Conservation (phyloP, 2,888 invertebrate genomes). For the Dione juno region DNA sequence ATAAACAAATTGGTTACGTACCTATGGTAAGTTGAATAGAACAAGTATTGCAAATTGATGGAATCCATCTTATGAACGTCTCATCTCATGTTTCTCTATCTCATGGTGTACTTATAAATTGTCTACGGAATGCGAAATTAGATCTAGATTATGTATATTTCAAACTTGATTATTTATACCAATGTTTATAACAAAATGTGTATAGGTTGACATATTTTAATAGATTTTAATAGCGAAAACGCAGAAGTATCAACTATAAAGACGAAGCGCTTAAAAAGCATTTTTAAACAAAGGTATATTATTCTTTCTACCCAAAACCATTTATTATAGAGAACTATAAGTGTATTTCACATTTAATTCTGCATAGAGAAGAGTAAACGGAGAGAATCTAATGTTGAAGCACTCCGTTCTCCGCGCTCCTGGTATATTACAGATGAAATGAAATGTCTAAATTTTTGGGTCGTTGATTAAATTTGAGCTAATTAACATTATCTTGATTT, state of each 20-base stretch:
- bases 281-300: background rate
- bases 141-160: constrained; percentile 19
- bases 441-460: constrained; percentile 33
- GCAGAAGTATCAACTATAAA: no score
- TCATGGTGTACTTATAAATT: constrained; percentile 25
- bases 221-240: background rate
- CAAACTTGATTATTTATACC: background rate
- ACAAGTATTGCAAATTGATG: constrained; percentile 32
- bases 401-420: no score
- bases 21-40: constrained; percentile 8
- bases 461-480: constrained; percentile 29
- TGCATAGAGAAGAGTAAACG: no score
- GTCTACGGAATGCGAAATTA: constrained; percentile 20
- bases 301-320: background rate
- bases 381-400: no score
- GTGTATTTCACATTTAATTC: no score
- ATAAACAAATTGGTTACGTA: background rate
- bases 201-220: background rate
- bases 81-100: constrained; percentile 16
- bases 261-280: background rate
- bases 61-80: constrained; percentile 11
- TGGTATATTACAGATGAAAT: no score
- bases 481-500: constrained; percentile 44
- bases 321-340: no score
- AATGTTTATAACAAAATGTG: background rate